Conservation (phyloP, 2,113 vertebrate species). For the Actinemys pallida region DNA sequence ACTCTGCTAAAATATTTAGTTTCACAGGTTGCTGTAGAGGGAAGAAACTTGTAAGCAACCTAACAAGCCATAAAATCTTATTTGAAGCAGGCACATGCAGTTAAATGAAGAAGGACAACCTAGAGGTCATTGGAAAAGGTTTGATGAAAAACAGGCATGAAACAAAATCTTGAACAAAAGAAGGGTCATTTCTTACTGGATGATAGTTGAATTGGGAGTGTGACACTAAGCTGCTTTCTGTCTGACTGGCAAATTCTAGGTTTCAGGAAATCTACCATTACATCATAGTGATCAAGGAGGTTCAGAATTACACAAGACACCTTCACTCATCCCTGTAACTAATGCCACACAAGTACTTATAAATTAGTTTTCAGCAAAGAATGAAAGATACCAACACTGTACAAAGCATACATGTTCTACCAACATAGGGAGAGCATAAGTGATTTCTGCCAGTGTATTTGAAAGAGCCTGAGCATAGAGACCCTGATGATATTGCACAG, state of each 20-base stretch:
- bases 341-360: background rate
- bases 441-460: slow-evolving; percentile 2
- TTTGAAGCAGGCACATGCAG: slow-evolving; percentile 44
- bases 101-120: slow-evolving; percentile 31
- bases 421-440: slow-evolving; percentile 25
- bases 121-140: slow-evolving; percentile 28
- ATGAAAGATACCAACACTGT: background rate
- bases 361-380: background rate
- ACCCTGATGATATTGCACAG: background rate
- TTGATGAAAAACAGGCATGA: background rate
- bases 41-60: background rate
- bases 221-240: background rate
- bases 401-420: background rate
- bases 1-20: slow-evolving; percentile 8
- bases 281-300: no score
- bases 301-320: no score
- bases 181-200: background rate
- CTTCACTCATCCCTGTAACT: background rate
- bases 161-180: background rate
- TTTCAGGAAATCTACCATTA: background rate
- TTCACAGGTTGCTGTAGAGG: slow-evolving; percentile 26
- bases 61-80: slow-evolving; percentile 3
- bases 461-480: slow-evolving; percentile 13
- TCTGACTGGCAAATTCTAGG: slow-evolving; percentile 16
- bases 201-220: background rate